Base-by-base conservation (phyloP, 2,113 vertebrate species). In the Lophochroa leadbeateri region DNA sequence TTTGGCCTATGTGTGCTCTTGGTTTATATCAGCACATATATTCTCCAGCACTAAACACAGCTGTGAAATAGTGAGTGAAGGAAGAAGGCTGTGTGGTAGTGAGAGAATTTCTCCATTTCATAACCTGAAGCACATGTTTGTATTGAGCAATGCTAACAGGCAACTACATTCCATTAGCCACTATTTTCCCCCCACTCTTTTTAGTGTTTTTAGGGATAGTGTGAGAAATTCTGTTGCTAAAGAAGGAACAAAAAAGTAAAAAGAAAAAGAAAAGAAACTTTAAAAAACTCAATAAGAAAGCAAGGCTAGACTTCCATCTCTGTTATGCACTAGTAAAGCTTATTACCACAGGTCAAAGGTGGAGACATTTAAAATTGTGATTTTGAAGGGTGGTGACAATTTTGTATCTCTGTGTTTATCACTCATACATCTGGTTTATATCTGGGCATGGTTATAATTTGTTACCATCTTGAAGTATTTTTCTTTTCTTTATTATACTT, bases 401-500 rank as follows among this genome's bases (percentile, higher is more conserved):
- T 72, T 61, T 95, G 94, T 96, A 90, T 96, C 96, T 95, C 71
- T 94, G 41, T 94, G 89, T 97, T 96, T 96, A 96, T 97, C 96
- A 93, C 84, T 92, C 87, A 71, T 94, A 90, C 96, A 97, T 97
- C 95, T 96, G 96, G 83, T 96, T 96, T 94, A 71, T 93, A 96
- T 97, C 96, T 89, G 52, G 9, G 15, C 69, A 75, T 79, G 83
- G 86, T 91, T 95, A 82, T 91, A 97, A 94, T 92, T 94, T 95
- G 52, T 96, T 96, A 93, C 90, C 90, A 96, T 96, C 96, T 96
- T 96, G 95, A 96, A 97, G 86, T 95, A 93, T 96, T 97, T 97
- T 96, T 92, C 95, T 97, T 93, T 95, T 88, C 85, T 93, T 90
- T 90, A 92, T 94, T 95, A 86, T 93, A 44, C 88, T 94, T 93